phyloP scores from a whole-genome alignment of 1,140 invertebrate genomes.

The Camponotus vicinus region DNA sequence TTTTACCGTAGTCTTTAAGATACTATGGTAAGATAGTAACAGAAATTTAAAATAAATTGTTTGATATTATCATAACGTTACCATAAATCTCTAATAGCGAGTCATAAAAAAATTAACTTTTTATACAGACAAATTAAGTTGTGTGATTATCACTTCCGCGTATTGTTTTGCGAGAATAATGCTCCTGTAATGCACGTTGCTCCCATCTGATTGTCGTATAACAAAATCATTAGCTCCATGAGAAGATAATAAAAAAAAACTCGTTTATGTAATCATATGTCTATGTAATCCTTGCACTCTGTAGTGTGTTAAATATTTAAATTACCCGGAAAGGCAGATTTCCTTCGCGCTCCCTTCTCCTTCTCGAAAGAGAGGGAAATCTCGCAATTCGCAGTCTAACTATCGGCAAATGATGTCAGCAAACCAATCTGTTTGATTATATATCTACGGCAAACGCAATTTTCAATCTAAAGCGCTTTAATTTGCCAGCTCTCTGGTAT shows the following conservation, averaged over 20 bases:
- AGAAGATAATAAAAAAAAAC: conserved; percentile 44
- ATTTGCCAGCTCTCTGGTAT: not conserved
- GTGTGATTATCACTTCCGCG: not conserved
- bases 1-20: not conserved
- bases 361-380: conserved; percentile 28
- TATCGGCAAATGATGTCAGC: conserved; percentile 17
- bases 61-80: not conserved
- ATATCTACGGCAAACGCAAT: conserved; percentile 14
- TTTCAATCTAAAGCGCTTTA: conserved; percentile 21
- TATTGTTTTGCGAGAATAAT: conserved; percentile 27
- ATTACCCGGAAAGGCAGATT: conserved; percentile 50
- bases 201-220: not conserved
- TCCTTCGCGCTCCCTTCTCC: not conserved
- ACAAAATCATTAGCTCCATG: conserved; percentile 34
- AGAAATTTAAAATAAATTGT: not conserved
- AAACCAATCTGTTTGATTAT: conserved; percentile 44
- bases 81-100: conserved; percentile 8
- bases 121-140: not conserved
- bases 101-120: not conserved
- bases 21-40: not conserved
- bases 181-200: not conserved
- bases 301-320: conserved; percentile 59
- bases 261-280: conserved; percentile 38
- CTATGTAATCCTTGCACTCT: conserved; percentile 41
- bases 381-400: conserved; percentile 28